Evolutionary conservation across 2,797 vertebrate genomes (phyloP).

Genomic region (Rhinogobio ventralis): DNA sequence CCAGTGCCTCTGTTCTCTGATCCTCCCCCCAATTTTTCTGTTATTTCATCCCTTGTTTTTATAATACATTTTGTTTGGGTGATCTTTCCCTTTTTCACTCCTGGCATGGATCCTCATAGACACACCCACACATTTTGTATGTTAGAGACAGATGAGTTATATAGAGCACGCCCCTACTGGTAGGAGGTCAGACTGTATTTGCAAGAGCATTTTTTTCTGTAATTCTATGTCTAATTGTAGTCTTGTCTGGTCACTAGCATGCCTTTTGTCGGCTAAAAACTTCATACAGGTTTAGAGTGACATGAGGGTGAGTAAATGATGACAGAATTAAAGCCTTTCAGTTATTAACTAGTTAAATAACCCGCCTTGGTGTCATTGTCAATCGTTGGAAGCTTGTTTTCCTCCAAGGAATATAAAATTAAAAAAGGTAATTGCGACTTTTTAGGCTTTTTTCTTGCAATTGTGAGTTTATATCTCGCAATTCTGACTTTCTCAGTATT

Average conservation of each 20-base stretch:
- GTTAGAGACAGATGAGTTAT: background rate
- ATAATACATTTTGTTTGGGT: slow-evolving; percentile 6
- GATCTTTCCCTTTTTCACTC: slow-evolving; percentile 13
- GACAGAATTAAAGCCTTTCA: background rate
- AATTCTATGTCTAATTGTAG: background rate
- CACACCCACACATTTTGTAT: slow-evolving; percentile 19
- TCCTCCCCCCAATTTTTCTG: background rate
- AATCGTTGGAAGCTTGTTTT: background rate
- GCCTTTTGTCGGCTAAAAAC: background rate
- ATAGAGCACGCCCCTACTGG: background rate
- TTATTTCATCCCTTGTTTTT: slow-evolving; percentile 51
- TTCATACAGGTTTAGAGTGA: background rate
- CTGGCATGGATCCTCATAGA: slow-evolving; percentile 44
- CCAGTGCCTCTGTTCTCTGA: slow-evolving; percentile 21
- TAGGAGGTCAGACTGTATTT: slow-evolving; percentile 10
- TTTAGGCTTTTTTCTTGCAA: background rate
- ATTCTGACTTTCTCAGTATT: background rate
- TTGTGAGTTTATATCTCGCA: background rate
- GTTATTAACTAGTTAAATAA: background rate
- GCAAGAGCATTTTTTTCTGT: background rate
- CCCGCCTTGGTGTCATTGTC: background rate
- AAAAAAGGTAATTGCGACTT: background rate
- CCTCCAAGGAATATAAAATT: background rate
- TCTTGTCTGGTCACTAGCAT: slow-evolving; percentile 27
- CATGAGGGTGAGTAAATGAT: background rate